Conservation (phyloP, 1,140 invertebrate species). For the Drosophila aff. region DNA sequence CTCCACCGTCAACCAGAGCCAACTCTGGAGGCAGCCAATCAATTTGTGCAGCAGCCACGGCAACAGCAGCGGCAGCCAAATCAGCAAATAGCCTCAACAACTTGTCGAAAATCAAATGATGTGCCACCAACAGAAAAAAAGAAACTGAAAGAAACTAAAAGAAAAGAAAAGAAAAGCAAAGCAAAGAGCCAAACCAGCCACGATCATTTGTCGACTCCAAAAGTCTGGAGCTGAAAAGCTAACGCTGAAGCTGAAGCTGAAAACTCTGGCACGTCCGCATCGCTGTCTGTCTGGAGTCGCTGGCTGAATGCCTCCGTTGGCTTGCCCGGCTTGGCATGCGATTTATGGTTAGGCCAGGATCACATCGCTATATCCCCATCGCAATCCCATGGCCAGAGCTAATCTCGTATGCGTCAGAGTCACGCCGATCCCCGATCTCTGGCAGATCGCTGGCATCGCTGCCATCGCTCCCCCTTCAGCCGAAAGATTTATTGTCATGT, state of each 20-base stretch:
- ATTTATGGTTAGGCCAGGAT: slow-evolving; percentile 81
- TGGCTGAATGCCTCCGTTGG: slow-evolving; percentile 29
- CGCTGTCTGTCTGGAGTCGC: slow-evolving; percentile 42
- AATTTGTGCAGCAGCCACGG: slow-evolving; percentile 64
- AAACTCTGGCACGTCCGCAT: slow-evolving; percentile 76
- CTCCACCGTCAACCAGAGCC: neutral
- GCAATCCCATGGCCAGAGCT: slow-evolving; percentile 64
- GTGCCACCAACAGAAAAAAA: slow-evolving; percentile 66
- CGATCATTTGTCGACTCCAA: slow-evolving; percentile 77
- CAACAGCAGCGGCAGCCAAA: slow-evolving; percentile 60
- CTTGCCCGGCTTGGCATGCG: slow-evolving; percentile 53
- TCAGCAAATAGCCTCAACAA: slow-evolving; percentile 82
- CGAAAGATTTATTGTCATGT: slow-evolving; percentile 78
- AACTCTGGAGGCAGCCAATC: slow-evolving; percentile 66
- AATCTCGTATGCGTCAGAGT: slow-evolving; percentile 81
- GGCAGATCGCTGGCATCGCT: slow-evolving; percentile 37
- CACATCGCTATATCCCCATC: slow-evolving; percentile 69
- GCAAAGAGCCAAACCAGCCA: slow-evolving; percentile 53
- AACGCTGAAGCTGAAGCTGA: slow-evolving; percentile 11
- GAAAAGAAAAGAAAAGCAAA: slow-evolving; percentile 16
- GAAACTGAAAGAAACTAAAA: slow-evolving; percentile 1
- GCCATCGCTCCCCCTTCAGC: slow-evolving; percentile 6
- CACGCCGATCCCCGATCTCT: slow-evolving; percentile 61
- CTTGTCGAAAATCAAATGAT: slow-evolving; percentile 83
- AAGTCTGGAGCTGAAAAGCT: slow-evolving; percentile 34